A percentile compares a stretch with the other conserved stretches of the same genome.
phyloP scores from a whole-genome alignment of 2,888 invertebrate species.

The Mythimna lalbum region DNA sequence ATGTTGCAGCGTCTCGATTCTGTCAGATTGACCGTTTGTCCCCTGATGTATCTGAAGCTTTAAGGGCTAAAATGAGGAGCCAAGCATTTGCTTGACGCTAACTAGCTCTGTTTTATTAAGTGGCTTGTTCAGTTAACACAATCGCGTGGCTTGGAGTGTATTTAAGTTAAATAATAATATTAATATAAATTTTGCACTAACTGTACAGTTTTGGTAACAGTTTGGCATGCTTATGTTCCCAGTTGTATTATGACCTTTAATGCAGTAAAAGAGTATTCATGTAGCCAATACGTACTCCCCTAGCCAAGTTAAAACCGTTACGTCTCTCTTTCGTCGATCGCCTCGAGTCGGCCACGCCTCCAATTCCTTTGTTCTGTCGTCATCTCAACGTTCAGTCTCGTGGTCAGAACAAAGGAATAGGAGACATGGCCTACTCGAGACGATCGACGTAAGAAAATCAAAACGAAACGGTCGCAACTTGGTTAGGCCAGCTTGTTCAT shows the following conservation, averaged over 20 bases:
- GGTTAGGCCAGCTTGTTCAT: neutral
- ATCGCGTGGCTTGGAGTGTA: neutral
- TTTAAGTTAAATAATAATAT: neutral
- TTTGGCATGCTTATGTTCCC: slow-evolving; percentile 20
- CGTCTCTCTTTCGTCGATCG: no score
- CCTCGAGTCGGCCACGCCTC: no score
- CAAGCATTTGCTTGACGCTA: slow-evolving; percentile 11
- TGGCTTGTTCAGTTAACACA: neutral
- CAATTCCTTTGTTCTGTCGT: no score
- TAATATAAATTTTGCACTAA: slow-evolving; percentile 2
- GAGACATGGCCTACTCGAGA: no score
- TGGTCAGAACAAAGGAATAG: no score
- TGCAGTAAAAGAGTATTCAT: neutral
- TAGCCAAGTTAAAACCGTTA: no score
- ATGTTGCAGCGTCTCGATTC: no score
- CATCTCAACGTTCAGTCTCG: no score
- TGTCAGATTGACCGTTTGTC: no score
- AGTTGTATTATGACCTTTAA: neutral
- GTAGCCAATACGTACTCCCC: neutral
- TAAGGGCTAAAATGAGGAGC: neutral
- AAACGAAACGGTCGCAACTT: no score
- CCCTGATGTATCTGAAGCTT: neutral
- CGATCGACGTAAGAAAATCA: no score
- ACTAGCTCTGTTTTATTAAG: neutral
- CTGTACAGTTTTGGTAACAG: neutral